Percentiles rank a stretch among this genome's conserved stretches.
phyloP scores from a whole-genome alignment of 2,888 invertebrate species.

The Hylaea fasciaria region DNA sequence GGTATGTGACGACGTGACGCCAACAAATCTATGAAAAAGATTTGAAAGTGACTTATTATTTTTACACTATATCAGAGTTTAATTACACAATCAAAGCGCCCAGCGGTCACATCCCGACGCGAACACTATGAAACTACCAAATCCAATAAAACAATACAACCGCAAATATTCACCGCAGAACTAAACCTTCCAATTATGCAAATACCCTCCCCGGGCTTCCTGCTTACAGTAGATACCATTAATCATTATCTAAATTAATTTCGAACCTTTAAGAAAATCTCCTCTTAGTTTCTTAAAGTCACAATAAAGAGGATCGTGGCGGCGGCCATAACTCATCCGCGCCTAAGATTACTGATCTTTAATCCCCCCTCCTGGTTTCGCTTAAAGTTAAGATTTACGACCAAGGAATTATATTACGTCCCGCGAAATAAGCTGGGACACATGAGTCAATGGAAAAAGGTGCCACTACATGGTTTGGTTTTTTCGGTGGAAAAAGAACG shows the following conservation, averaged over 20 bases:
- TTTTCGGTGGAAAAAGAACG: background rate
- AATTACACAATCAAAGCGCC: slow-evolving; percentile 10
- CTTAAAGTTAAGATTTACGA: slow-evolving; percentile 91
- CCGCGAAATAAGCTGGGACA: slow-evolving; percentile 67
- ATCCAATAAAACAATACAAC: slow-evolving; percentile 43
- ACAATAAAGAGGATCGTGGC: slow-evolving; percentile 82
- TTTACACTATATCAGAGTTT: background rate
- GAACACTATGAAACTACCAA: slow-evolving; percentile 42
- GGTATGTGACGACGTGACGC: too few relatives aligned
- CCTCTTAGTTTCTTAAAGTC: slow-evolving; percentile 84
- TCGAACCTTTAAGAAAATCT: slow-evolving; percentile 83
- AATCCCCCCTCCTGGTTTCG: slow-evolving; percentile 88
- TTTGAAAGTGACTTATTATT: too few relatives aligned
- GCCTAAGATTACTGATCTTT: slow-evolving; percentile 90
- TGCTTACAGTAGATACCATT: slow-evolving; percentile 75
- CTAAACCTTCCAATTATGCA: slow-evolving; percentile 73
- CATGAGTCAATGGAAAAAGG: slow-evolving; percentile 77
- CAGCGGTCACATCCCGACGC: slow-evolving; percentile 2
- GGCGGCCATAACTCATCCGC: slow-evolving; percentile 88
- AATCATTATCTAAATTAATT: slow-evolving; percentile 86
- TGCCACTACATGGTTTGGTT: slow-evolving; percentile 50
- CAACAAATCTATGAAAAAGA: too few relatives aligned
- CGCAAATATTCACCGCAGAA: slow-evolving; percentile 52
- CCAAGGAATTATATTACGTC: slow-evolving; percentile 88
- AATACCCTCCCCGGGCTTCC: slow-evolving; percentile 67